Evolutionary conservation across 1,140 invertebrate genomes (phyloP).

Genomic region (Stenopsyche tienmushanensis): DNA sequence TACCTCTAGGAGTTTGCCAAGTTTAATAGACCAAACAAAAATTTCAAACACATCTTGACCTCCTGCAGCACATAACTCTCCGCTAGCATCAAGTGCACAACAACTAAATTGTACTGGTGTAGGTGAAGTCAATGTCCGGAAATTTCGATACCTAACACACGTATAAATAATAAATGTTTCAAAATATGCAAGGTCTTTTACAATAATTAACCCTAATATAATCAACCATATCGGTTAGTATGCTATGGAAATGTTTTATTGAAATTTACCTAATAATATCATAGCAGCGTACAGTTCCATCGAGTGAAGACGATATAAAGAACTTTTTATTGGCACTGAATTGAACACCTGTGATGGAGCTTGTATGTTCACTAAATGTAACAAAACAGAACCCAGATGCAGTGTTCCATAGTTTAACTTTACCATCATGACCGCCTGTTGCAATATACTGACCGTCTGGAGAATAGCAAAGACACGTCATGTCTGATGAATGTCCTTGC

Average conservation of each 20-base stretch:
- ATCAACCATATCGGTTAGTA: not conserved
- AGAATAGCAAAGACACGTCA: slow-evolving; percentile 87
- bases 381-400: slow-evolving; percentile 90
- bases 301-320: slow-evolving; percentile 85
- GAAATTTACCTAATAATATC: slow-evolving; percentile 74
- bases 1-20: slow-evolving; percentile 86
- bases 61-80: slow-evolving; percentile 91
- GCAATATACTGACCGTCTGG: slow-evolving; percentile 87
- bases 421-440: slow-evolving; percentile 93
- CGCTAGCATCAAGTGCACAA: slow-evolving; percentile 82
- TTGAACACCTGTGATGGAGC: slow-evolving; percentile 73
- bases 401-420: slow-evolving; percentile 95
- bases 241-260: not conserved
- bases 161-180: slow-evolving; percentile 28
- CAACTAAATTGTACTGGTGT: slow-evolving; percentile 91
- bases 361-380: slow-evolving; percentile 89
- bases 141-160: slow-evolving; percentile 90
- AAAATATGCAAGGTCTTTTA: not conserved
- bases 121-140: slow-evolving; percentile 91
- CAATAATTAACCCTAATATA: not conserved
- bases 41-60: slow-evolving; percentile 93
- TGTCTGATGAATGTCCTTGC: slow-evolving; percentile 89
- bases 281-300: slow-evolving; percentile 94
- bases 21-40: slow-evolving; percentile 93
- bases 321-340: slow-evolving; percentile 93